Base-by-base conservation (phyloP, 2,113 vertebrate species). In the Nymphicus hollandicus region DNA sequence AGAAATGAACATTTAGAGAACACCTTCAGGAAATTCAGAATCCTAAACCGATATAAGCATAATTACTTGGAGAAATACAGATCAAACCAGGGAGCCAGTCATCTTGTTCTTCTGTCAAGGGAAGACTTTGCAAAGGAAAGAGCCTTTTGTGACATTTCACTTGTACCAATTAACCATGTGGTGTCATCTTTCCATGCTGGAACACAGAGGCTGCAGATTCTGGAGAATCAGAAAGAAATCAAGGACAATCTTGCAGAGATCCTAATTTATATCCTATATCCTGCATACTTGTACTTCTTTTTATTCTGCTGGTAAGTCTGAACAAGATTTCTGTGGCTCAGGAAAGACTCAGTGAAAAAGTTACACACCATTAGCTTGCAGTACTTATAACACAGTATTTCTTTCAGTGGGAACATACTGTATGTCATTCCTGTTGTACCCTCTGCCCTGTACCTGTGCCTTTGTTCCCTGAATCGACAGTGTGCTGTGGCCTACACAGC, bases 11-110 rank as follows among this genome's bases (percentile, higher is more conserved):
- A 82, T 92, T 91, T 81, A 73, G 25, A 83, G n/a, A 33, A 63
- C 24, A 65, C 28, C 43, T 93, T 80, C 23, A 80, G 52, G 68
- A 95, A 86, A 74, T 89, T 96, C 84, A 77, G 74, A 93, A 86
- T 89, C n/a, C 60, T 70, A 43, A 66, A 91, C 28, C 39, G 83
- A 80, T 66, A 66, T 12, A 72, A 56, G 12, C 53, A 63, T 66
- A 81, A 77, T 77, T 60, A 72, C 49, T 77, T 82, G 46, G 43
- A 89, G 58, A 89, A 93, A 86, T 60, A 68, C 9, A 78, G 49
- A 79, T 82, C 63, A 89, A 80, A 87, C 65, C 37, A 80, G 18
- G 27, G 37, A 60, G 31, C 19, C 52, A 64, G 15, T 56, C 16
- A 23, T 73, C 35, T 70, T 46, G 7, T 88, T 93, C 76, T 25